Evolutionary conservation across 2,113 vertebrate genomes (phyloP), one percentile per base, ranked within the genome.

Genomic region (Leucopsar rothschildi): DNA sequence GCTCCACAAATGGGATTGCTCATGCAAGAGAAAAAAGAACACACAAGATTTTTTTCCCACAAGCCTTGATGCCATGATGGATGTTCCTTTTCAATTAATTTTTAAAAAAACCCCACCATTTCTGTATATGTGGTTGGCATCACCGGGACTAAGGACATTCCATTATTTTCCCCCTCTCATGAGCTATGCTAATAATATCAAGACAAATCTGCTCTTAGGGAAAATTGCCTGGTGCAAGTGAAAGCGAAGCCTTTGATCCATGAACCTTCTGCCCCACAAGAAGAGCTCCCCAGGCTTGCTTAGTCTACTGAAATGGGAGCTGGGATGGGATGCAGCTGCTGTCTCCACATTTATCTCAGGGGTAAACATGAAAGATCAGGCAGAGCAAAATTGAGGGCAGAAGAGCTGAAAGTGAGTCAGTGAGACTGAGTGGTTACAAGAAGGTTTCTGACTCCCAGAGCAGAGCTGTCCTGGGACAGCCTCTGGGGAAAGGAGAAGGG

Each of bases 191-290:
- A 82, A 91, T 85, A 85, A 63, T 39, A 95, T 66, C 45, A 73
- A 91, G 93, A 92, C 35, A 92, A 90, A 92, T 90, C 63, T 94
- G 39, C 68, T 91, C 70, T 55, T 42, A 23, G 50, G 78, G 61
- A 82, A 92, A 90, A 87, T 70, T 22, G 0, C 42, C 77, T 90
- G 92, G 44, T 4, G 28, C 52, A 56, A 96, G 68, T 66, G 56
- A 91, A 88, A 87, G 60, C 14, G 3, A 96, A 70, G 71, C 64
- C 82, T 97, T 96, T 96, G 92, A 95, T 94, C 60, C 79, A 44
- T 70, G 87, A 90, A 80, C 68, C 56, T 86, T 52, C 59, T 95
- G 87, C 71, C 56, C 82, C 45, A 37, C 47, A 57, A 73, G 69
- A 71, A 28, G 8, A 66, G 52, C 35, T 88, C 80, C 81, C 73